Conservation (phyloP, 2,888 invertebrate species). For the Orgyia antiqua region DNA sequence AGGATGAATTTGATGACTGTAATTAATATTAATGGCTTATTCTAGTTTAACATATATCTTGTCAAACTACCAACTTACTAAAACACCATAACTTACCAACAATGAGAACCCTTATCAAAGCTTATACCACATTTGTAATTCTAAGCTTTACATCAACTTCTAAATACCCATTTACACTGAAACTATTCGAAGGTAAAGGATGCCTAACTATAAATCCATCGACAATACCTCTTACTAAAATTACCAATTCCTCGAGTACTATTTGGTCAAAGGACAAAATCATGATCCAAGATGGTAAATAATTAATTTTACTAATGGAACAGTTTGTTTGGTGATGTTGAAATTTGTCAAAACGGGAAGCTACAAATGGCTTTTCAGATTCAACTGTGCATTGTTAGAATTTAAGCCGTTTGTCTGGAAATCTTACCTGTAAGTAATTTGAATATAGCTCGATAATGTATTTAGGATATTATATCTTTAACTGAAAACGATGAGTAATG, state of each 20-base stretch:
- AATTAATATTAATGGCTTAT: too few species aligned
- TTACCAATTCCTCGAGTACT: slow-evolving; percentile 51
- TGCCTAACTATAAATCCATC: slow-evolving; percentile 37
- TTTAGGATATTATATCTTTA: too few species aligned
- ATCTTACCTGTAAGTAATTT: too few species aligned
- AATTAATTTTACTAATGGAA: slow-evolving; percentile 76
- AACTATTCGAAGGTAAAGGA: slow-evolving; percentile 22
- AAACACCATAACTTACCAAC: slow-evolving; percentile 2
- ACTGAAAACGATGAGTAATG: too few species aligned
- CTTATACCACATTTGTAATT: slow-evolving; percentile 13
- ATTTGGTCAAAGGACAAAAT: slow-evolving; percentile 68
- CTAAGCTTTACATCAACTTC: slow-evolving; percentile 16
- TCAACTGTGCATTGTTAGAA: slow-evolving; percentile 32
- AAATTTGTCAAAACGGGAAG: slow-evolving; percentile 54
- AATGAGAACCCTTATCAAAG: slow-evolving; percentile 7
- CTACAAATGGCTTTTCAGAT: slow-evolving; percentile 29
- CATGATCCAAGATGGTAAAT: slow-evolving; percentile 60
- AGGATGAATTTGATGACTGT: too few species aligned
- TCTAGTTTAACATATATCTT: too few species aligned
- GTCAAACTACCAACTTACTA: too few species aligned
- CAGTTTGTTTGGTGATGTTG: slow-evolving; percentile 51
- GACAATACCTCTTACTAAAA: slow-evolving; percentile 56
- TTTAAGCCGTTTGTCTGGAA: slow-evolving; percentile 20
- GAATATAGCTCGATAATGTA: too few species aligned
- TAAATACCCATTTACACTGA: slow-evolving; percentile 22